Evolutionary conservation across 2,113 vertebrate genomes (phyloP), one percentile per base, ranked within the genome.

Genomic region (Lepus americanus): DNA sequence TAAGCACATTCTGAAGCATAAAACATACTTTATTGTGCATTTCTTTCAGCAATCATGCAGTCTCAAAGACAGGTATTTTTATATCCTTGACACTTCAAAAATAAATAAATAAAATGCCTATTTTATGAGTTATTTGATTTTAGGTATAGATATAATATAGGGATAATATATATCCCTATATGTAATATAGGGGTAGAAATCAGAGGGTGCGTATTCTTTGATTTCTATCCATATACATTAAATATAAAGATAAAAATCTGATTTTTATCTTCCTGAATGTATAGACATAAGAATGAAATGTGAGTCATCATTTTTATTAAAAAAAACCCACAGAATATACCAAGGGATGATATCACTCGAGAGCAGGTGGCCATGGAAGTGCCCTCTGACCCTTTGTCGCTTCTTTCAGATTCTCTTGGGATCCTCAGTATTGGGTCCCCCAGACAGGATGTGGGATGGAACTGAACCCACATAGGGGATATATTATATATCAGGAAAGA

Each of bases 201-300:
- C 55, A 59, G 55, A 59, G 55, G 19, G 14, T 59, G 55, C 14
- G 19, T 16, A 59, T 59, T 17, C 55, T 59, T 17, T 44, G 44
- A 44, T 59, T 59, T 59, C 55, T 59, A 59, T 16, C 55, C 55
- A 59, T 59, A 16, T 59, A 19, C 19, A 59, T 20, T 59, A 59
- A 59, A 59, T 59, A 59, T 59, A 59, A 59, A 19, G 55, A 59
- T 59, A 59, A 17, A 59, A 17, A 17, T 59, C 17, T 59, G 55
- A 59, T 59, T 59, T 59, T 59, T 59, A 59, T 59, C 55, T 59
- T 17, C 19, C 14, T 59, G 55, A 16, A 59, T 59, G 14, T 17
- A 16, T 94, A 84, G 44, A 93, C 89, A 89, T 95, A 23, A 67
- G 44, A 90, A 88, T 55, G 3, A 66, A 91, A 79, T 90, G 27